Base-by-base conservation (phyloP, 2,797 vertebrate species). In the Zonotrichia albicollis region DNA sequence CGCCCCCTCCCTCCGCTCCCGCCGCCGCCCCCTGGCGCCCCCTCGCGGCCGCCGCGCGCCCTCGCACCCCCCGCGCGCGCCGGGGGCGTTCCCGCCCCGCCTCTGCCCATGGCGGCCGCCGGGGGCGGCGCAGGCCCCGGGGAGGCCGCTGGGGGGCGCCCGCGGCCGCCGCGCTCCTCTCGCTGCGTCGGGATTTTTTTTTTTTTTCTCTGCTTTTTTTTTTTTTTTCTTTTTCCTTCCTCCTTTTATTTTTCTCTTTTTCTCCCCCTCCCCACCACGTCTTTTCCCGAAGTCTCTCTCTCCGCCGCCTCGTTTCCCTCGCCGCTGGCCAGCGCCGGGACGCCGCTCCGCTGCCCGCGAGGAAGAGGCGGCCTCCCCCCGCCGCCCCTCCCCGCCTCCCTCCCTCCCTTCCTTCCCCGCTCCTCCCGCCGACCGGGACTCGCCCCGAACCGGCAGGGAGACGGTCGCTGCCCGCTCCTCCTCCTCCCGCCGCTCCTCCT, bases 381-480 rank as follows among this genome's bases (percentile, higher is more conserved):
- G 34, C 53, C 43, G 20, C 13, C 46, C 57, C 16, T 60, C 72
- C 55, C 55, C 29, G 34, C 70, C 73, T 50, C 68, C 22, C 68
- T 42, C 40, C 40, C 42, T 42, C 40, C 34, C 66, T 42, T 19
- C 74, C 64, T 21, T 61, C 53, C 62, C 53, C 34, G 55, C 77
- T n/a, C 46, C 87, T 57, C 71, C 29, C 50, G 75, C 82, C 87
- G 43, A 64, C 51, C 65, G 36, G 46, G 48, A 87, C 78, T 74
- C 55, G 85, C 95, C 95, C 79, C 83, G 92, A 84, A 67, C 78
- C 89, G 80, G 84, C 17, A 60, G 89, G 83, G 75, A 65, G 27
- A 60, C 76, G 64, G 2, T 43, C 46, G 14, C 53, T 48, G 48
- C 71, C 54, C n/a, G 51, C 68, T 48, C 30, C 84, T 60, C 70